Conservation (phyloP, 2,797 vertebrate species). For the Lophius americanus region DNA sequence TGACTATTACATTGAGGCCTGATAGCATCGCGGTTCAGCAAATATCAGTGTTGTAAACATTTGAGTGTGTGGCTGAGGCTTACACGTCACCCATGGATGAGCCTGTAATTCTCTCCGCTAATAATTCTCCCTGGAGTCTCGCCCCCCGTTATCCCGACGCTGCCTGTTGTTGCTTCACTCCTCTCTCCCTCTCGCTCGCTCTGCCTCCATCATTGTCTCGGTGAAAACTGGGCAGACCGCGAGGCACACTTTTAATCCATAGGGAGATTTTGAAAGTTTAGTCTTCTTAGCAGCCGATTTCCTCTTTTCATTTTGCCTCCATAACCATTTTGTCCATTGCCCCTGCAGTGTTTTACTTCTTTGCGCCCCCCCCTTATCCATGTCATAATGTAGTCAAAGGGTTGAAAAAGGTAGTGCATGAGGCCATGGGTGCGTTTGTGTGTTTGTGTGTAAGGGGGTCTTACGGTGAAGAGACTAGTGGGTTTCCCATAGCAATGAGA, state of each 20-base stretch:
- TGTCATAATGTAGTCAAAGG: constrained; percentile 67
- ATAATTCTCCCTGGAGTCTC: constrained; percentile 64
- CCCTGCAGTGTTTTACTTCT: constrained; percentile 26
- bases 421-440: constrained; percentile 28
- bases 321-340: constrained; percentile 21
- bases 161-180: constrained; percentile 16
- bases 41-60: constrained; percentile 77
- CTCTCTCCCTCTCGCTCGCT: neutral
- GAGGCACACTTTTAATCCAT: constrained; percentile 31
- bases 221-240: constrained; percentile 9
- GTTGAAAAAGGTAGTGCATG: constrained; percentile 49
- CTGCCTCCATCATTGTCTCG: constrained; percentile 20
- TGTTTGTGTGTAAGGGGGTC: constrained; percentile 22
- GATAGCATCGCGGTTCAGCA: constrained; percentile 71
- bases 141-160: constrained; percentile 38
- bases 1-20: constrained; percentile 65
- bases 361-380: constrained; percentile 16
- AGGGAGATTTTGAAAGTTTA: constrained; percentile 27
- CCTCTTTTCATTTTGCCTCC: constrained; percentile 21
- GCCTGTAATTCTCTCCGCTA: constrained; percentile 70
- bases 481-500: constrained; percentile 96
- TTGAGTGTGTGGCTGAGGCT: constrained; percentile 67
- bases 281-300: constrained; percentile 27
- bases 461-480: constrained; percentile 62
- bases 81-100: constrained; percentile 79